Evolutionary conservation across 2,888 invertebrate genomes (phyloP).

Genomic region (Opisthograptis luteolata): DNA sequence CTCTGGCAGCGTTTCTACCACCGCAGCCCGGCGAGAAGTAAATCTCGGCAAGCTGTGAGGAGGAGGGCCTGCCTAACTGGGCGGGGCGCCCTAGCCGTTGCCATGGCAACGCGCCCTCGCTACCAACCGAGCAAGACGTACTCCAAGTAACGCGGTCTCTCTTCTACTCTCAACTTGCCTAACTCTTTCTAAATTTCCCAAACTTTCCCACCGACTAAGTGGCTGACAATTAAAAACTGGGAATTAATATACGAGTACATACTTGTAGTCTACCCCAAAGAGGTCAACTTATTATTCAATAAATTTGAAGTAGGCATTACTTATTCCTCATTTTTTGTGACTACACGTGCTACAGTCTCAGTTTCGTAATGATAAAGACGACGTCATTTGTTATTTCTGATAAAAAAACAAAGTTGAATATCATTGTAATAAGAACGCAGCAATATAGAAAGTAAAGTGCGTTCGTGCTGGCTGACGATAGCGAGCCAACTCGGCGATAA

Average conservation of each 20-base stretch:
- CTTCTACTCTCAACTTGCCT: slow-evolving; percentile 36
- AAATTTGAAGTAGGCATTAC: background rate
- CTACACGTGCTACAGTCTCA: background rate
- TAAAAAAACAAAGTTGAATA: slow-evolving; percentile 48
- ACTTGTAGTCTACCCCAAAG: background rate
- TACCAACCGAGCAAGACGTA: slow-evolving; percentile 41
- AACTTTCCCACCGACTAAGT: slow-evolving; percentile 14
- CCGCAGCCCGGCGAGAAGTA: slow-evolving; percentile 59
- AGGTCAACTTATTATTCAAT: slow-evolving; percentile 11
- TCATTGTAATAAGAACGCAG: slow-evolving; percentile 58
- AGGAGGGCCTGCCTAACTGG: slow-evolving; percentile 56
- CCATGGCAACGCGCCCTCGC: slow-evolving; percentile 70
- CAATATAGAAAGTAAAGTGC: slow-evolving; percentile 80
- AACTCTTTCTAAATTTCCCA: slow-evolving; percentile 26
- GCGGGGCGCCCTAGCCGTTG: slow-evolving; percentile 74
- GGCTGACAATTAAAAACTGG: background rate
- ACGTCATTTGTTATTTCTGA: slow-evolving; percentile 5
- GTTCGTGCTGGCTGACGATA: slow-evolving; percentile 64
- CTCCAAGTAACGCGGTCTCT: slow-evolving; percentile 41
- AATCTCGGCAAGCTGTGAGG: slow-evolving; percentile 63
- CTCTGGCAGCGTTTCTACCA: slow-evolving; percentile 54
- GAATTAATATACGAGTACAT: background rate
- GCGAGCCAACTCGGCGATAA: slow-evolving; percentile 77
- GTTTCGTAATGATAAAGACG: background rate
- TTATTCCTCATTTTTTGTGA: background rate